These are phyloP conservation scores for Montipora capricornis DNA, from an alignment of 64 coral and sea anemone species.

Conservation along the genomic window DNA sequence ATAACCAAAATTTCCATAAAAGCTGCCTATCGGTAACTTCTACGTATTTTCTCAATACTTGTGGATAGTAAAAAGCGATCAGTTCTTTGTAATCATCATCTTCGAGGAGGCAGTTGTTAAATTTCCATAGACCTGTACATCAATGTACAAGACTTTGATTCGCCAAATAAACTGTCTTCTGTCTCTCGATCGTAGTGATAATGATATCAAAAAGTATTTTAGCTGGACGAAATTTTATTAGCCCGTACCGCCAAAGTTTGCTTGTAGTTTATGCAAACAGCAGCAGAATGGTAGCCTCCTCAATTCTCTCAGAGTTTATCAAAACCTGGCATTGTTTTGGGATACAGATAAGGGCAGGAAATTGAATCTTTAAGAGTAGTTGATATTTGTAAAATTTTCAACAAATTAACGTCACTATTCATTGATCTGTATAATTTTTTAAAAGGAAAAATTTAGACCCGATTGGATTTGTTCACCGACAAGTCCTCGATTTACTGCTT, in stretches of 20 bases:
- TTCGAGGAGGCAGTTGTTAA: too few species aligned
- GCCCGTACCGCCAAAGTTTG: conserved; percentile 22
- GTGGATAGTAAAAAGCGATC: too few species aligned
- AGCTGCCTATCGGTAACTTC: too few species aligned
- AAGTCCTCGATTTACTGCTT: too few species aligned
- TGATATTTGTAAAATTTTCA: too few species aligned
- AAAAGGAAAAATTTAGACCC: too few species aligned
- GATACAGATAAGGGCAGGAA: not conserved
- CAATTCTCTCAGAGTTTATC: conserved; percentile 3
- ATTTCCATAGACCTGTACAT: not conserved
- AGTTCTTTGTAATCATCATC: too few species aligned
- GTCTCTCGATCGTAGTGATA: conserved; percentile 48
- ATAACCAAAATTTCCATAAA: too few species aligned
- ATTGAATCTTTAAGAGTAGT: not conserved
- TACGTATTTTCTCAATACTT: too few species aligned
- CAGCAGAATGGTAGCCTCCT: conserved; percentile 43
- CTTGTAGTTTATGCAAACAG: conserved; percentile 56
- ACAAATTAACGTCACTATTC: too few species aligned
- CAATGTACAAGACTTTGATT: conserved; percentile 67
- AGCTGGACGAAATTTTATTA: conserved; percentile 55
- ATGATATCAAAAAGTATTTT: conserved; percentile 64
- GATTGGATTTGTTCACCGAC: too few species aligned
- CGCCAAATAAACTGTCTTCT: conserved; percentile 43
- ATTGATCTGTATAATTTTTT: too few species aligned
- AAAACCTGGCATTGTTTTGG: conserved; percentile 36